Conservation (phyloP, 2,888 invertebrate genomes). For the Aleiodes leptofemur region DNA sequence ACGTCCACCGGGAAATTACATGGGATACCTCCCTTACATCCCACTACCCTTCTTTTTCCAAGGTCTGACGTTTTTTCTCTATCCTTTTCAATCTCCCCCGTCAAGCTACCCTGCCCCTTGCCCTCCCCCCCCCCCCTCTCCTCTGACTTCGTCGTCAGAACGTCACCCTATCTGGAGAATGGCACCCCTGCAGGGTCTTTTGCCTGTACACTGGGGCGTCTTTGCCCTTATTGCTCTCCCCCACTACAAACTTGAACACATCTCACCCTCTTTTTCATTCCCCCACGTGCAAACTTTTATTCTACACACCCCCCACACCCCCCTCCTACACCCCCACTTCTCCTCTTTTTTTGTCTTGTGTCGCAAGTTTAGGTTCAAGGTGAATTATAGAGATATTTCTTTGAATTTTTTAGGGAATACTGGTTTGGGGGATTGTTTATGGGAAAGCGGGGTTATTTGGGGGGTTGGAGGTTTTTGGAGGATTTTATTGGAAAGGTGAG, state of each 20-base stretch:
- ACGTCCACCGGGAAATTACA: slow-evolving; percentile 72
- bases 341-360: background rate
- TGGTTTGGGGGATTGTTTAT: no score
- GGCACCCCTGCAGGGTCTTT: slow-evolving; percentile 31
- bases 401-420: background rate
- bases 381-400: background rate
- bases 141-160: slow-evolving; percentile 8
- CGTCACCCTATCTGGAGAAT: slow-evolving; percentile 22
- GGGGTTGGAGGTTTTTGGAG: no score
- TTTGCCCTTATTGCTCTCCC: slow-evolving; percentile 36
- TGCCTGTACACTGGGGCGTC: slow-evolving; percentile 16
- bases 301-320: background rate
- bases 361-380: background rate
- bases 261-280: slow-evolving; percentile 17
- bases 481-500: no score
- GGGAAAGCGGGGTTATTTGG: no score
- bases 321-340: background rate
- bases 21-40: slow-evolving; percentile 59
- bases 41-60: slow-evolving; percentile 24
- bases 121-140: background rate
- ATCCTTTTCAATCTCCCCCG: slow-evolving; percentile 55
- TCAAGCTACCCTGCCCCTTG: slow-evolving; percentile 47
- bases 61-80: slow-evolving; percentile 28
- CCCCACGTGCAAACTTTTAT: background rate
- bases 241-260: background rate